Evolutionary conservation across 2,888 invertebrate genomes (phyloP).

Genomic region (Xestia ashworthii): DNA sequence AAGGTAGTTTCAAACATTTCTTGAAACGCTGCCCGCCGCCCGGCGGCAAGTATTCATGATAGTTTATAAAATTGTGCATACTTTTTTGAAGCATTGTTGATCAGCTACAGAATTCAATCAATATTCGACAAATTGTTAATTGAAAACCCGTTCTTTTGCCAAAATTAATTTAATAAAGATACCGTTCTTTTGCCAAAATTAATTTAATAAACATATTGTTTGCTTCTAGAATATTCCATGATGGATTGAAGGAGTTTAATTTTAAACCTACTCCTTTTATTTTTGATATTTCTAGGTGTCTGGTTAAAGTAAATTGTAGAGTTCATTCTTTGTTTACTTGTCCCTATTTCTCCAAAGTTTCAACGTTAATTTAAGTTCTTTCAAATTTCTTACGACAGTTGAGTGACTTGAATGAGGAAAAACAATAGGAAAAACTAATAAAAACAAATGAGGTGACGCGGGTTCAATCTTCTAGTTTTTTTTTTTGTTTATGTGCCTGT

Average conservation of each 20-base stretch:
- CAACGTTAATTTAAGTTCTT: constrained; percentile 51
- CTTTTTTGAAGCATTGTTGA: not conserved
- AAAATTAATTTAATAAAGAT: constrained; percentile 4
- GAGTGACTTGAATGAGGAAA: constrained; percentile 54
- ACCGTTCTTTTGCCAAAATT: constrained; percentile 12
- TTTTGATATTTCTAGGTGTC: not conserved
- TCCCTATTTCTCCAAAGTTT: constrained; percentile 61
- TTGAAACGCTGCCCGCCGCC: not conserved
- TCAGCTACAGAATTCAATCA: constrained; percentile 3
- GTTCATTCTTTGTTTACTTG: constrained; percentile 64
- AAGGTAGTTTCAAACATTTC: not conserved
- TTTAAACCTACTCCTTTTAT: not conserved
- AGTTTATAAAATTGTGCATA: not conserved
- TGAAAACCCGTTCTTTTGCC: not conserved
- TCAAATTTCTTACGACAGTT: constrained; percentile 50
- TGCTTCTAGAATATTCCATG: not conserved
- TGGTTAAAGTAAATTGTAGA: constrained; percentile 16
- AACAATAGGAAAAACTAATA: constrained; percentile 53
- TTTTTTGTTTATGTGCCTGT: constrained; percentile 38
- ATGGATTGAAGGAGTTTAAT: not conserved
- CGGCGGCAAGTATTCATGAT: not conserved
- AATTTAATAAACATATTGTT: constrained; percentile 1
- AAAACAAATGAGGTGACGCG: constrained; percentile 55
- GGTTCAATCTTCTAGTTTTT: constrained; percentile 39
- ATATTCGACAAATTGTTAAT: constrained; percentile 6